Percentiles rank a stretch among this genome's conserved stretches.
Conservation (phyloP, 1,140 invertebrate genomes). For the Bombus turneri region DNA sequence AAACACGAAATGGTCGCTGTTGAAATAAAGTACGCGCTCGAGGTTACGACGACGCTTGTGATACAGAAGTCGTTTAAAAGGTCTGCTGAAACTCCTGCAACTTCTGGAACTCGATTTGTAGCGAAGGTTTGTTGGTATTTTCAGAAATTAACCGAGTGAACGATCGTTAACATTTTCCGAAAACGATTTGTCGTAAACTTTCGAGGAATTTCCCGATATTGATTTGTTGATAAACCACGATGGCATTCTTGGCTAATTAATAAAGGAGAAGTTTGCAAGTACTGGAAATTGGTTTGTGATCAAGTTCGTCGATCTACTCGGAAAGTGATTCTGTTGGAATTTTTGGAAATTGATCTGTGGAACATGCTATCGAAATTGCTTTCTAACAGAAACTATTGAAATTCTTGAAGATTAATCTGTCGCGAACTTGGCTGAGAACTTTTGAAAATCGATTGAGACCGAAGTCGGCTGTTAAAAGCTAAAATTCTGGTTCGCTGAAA, state of each 20-base stretch:
- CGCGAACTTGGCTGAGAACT: not conserved
- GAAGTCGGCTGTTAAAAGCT: too few relatives aligned
- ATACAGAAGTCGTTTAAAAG: not conserved
- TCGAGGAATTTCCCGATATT: not conserved
- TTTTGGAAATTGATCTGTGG: not conserved
- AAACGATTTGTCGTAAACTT: not conserved
- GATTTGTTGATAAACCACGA: not conserved
- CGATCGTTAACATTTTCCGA: not conserved
- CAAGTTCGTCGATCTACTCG: not conserved
- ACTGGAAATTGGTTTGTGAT: not conserved
- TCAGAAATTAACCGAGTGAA: not conserved
- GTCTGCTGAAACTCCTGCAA: not conserved
- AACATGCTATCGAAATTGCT: not conserved
- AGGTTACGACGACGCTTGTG: too few relatives aligned
- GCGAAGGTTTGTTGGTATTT: not conserved
- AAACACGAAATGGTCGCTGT: constrained; percentile 18
- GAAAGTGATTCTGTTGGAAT: not conserved
- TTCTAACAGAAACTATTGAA: not conserved
- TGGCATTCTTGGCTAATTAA: not conserved
- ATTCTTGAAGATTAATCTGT: not conserved
- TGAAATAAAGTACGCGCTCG: constrained; percentile 24
- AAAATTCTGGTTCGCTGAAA: too few relatives aligned
- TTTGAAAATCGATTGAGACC: too few relatives aligned
- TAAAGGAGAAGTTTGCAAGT: not conserved
- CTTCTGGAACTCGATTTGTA: not conserved